These are phyloP conservation scores for Sarcoramphus papa DNA, from an alignment of 2,797 vertebrate species.

Conservation along the genomic window DNA sequence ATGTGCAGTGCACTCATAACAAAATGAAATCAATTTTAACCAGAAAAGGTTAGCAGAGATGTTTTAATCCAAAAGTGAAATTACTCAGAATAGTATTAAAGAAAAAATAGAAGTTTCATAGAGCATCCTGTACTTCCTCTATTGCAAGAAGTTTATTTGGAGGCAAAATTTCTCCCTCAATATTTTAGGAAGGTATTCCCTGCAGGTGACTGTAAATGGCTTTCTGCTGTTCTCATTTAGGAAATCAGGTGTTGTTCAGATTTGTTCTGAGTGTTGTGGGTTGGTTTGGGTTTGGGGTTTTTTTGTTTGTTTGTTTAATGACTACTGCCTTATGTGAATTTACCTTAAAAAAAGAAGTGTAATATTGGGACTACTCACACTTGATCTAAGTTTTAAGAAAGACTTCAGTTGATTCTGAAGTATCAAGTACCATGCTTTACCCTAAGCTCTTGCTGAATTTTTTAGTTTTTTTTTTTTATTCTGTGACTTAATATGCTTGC, in stretches of 20 bases:
- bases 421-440: background rate
- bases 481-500: background rate
- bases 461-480: background rate
- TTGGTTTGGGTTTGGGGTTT: background rate
- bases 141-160: background rate
- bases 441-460: background rate
- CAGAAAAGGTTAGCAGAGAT: background rate
- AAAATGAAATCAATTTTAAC: background rate
- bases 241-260: background rate
- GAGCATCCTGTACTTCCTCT: background rate
- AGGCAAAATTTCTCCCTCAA: background rate
- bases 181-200: background rate
- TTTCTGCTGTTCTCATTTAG: background rate
- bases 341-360: background rate
- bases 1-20: background rate
- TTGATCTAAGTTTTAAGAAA: background rate
- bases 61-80: background rate
- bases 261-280: background rate
- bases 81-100: background rate
- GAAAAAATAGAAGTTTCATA: background rate
- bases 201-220: background rate
- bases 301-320: background rate
- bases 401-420: background rate
- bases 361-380: background rate
- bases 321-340: background rate